Conservation (phyloP, 2,888 invertebrate genomes). For the Dugesia japonica region DNA sequence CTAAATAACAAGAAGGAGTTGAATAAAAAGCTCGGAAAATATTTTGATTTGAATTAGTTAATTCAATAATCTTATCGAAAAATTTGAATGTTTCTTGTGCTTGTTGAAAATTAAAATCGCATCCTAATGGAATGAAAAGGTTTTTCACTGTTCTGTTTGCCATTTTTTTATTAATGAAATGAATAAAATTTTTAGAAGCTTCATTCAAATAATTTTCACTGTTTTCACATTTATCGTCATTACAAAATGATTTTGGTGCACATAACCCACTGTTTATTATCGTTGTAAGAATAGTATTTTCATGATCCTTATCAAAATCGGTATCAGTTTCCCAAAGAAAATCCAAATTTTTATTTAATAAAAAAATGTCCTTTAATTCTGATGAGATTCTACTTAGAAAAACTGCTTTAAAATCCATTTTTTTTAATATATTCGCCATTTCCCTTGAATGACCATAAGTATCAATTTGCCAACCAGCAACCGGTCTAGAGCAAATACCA, state of each 20-base stretch:
- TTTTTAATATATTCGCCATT: constrained; percentile 56
- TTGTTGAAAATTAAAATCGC: not conserved
- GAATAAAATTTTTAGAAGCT: not conserved
- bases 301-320: not conserved
- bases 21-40: not conserved
- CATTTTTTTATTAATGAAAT: not conserved
- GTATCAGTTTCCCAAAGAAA: not conserved
- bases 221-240: not conserved
- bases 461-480: constrained; percentile 69
- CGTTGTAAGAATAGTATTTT: not conserved
- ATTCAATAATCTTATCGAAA: not conserved
- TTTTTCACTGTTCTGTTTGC: not conserved
- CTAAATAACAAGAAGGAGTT: not conserved
- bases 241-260: not conserved
- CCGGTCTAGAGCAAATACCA: constrained; percentile 58
- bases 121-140: not conserved
- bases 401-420: constrained; percentile 53
- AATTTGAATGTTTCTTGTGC: not conserved
- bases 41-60: not conserved
- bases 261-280: not conserved
- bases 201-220: not conserved
- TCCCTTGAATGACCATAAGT: constrained; percentile 73
- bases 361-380: not conserved
- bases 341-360: not conserved
- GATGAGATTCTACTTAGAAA: not conserved